Evolutionary conservation across 2,888 invertebrate genomes (phyloP).

Genomic region (Sclerodermus sp.): DNA sequence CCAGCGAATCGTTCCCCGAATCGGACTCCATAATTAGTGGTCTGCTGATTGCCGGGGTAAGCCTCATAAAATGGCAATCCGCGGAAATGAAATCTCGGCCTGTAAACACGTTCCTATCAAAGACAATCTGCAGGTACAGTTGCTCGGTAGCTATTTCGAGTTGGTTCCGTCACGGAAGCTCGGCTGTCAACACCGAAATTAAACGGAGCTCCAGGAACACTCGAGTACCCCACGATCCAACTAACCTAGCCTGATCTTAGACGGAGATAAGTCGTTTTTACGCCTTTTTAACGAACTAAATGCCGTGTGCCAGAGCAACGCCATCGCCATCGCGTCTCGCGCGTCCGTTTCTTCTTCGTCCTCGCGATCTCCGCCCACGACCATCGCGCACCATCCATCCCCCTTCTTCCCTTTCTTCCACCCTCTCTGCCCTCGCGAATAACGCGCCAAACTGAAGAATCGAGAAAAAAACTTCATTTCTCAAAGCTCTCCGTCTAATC

Average conservation of each 20-base stretch:
- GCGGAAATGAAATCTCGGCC: slow-evolving; percentile 7
- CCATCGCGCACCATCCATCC: too few relatives aligned
- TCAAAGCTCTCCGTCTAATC: too few relatives aligned
- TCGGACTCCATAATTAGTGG: slow-evolving; percentile 13
- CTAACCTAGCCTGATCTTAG: too few relatives aligned
- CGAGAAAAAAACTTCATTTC: too few relatives aligned
- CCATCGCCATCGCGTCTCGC: not conserved
- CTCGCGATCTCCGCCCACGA: too few relatives aligned
- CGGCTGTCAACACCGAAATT: too few relatives aligned
- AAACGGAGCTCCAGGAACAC: not conserved
- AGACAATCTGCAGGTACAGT: not conserved
- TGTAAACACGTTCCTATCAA: not conserved
- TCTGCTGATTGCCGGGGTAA: slow-evolving; percentile 12
- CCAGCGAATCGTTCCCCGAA: slow-evolving; percentile 1
- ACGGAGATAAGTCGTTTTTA: too few relatives aligned
- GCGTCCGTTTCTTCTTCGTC: not conserved
- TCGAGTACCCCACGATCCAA: not conserved
- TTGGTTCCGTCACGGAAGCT: too few relatives aligned
- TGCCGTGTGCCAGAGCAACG: too few relatives aligned
- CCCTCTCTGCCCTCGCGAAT: not conserved
- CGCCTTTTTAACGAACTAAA: too few relatives aligned
- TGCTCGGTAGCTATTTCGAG: not conserved
- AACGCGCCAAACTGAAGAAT: not conserved
- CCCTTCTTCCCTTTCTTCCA: not conserved
- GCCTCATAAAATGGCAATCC: slow-evolving; percentile 10